These are phyloP conservation scores for Lamellibrachia luymesi DNA, from an alignment of 1,140 invertebrate species.

Conservation along the genomic window DNA sequence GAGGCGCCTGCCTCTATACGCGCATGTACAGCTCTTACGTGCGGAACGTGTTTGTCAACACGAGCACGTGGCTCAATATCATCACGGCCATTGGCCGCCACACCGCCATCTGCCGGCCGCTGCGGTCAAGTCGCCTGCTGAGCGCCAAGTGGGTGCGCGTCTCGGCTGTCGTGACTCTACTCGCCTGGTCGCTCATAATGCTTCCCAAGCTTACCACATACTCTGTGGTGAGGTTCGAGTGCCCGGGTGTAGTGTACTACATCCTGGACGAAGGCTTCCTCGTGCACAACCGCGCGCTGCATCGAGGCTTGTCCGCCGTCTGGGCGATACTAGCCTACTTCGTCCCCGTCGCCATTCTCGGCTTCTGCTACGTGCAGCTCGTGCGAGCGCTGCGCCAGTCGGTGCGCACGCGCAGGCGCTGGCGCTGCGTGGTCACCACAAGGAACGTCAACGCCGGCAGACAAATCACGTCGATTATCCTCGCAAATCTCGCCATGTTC, in stretches of 20 bases:
- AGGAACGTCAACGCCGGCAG: not conserved
- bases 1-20: not conserved
- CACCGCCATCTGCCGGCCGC: slow-evolving; percentile 28
- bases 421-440: not conserved
- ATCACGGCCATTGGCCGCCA: slow-evolving; percentile 24
- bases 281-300: slow-evolving; percentile 10
- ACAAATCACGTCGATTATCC: slow-evolving; percentile 23
- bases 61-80: slow-evolving; percentile 28
- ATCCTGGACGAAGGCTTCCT: slow-evolving; percentile 18
- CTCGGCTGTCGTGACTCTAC: slow-evolving; percentile 4
- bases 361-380: slow-evolving; percentile 27
- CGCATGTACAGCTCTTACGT: slow-evolving; percentile 15
- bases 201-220: slow-evolving; percentile 12
- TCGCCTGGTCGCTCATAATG: slow-evolving; percentile 16
- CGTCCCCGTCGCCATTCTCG: slow-evolving; percentile 23
- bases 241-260: not conserved
- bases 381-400: slow-evolving; percentile 21
- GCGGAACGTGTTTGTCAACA: slow-evolving; percentile 23
- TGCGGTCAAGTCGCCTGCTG: slow-evolving; percentile 21
- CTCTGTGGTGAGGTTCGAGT: not conserved
- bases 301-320: slow-evolving; percentile 13
- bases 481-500: slow-evolving; percentile 24
- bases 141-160: slow-evolving; percentile 1
- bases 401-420: slow-evolving; percentile 18
- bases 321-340: slow-evolving; percentile 25